phyloP scores from a whole-genome alignment of 2,888 invertebrate species.

The Yponomeuta evonymella region DNA sequence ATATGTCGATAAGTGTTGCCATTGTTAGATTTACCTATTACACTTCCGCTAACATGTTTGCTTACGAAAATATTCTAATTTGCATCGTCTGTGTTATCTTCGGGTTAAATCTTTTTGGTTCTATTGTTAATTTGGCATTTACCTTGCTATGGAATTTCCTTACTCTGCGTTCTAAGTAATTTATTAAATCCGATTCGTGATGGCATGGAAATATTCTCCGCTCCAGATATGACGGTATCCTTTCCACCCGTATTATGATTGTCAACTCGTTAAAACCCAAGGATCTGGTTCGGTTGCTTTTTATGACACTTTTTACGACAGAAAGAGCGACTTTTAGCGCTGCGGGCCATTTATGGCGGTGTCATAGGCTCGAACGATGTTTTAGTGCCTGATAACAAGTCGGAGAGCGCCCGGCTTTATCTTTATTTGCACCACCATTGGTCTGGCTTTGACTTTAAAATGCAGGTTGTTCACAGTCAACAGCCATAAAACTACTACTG shows the following conservation, averaged over 20 bases:
- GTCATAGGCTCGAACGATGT: constrained; percentile 63
- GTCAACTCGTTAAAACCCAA: constrained; percentile 61
- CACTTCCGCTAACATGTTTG: constrained; percentile 5
- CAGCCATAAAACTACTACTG: constrained; percentile 11
- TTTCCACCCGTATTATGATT: constrained; percentile 61
- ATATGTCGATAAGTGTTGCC: constrained; percentile 5
- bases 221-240: constrained; percentile 16
- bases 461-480: constrained; percentile 8
- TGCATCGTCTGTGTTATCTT: background rate
- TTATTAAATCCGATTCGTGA: background rate
- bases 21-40: constrained; percentile 11
- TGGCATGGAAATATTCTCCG: constrained; percentile 35
- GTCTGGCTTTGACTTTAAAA: constrained; percentile 10
- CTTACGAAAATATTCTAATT: constrained; percentile 3
- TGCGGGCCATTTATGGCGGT: constrained; percentile 70
- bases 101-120: background rate
- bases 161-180: background rate
- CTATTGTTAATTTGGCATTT: constrained; percentile 27
- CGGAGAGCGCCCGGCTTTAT: constrained; percentile 36
- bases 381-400: constrained; percentile 71
- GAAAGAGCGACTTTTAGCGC: constrained; percentile 70
- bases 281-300: constrained; percentile 61
- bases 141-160: constrained; percentile 14
- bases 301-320: constrained; percentile 68
- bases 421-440: constrained; percentile 25